Conservation (phyloP, 1,140 invertebrate species). For the Cotesia typhae region DNA sequence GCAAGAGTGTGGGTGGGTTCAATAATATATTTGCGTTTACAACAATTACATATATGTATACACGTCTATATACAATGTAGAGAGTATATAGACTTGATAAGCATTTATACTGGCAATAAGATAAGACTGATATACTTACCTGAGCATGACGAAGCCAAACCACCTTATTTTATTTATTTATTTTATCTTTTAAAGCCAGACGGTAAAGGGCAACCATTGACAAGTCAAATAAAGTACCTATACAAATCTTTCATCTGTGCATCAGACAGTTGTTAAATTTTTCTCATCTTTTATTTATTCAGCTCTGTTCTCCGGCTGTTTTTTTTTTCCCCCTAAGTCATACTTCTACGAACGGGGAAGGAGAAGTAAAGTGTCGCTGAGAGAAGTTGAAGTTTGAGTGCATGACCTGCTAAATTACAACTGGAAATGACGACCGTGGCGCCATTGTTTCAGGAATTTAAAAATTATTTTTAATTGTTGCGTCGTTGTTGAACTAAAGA, state of each 20-base stretch:
- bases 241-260: no score
- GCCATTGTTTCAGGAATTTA: background rate
- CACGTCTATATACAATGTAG: background rate
- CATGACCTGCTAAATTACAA: constrained; percentile 7
- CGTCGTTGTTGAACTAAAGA: no score
- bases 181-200: constrained; percentile 8
- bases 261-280: no score
- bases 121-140: constrained; percentile 18
- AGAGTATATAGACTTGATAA: constrained; percentile 1
- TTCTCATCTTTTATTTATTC: no score
- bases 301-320: no score
- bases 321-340: no score
- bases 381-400: constrained; percentile 1
- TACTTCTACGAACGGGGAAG: no score
- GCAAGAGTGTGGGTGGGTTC: constrained; percentile 7
- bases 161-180: background rate
- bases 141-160: constrained; percentile 9
- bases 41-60: background rate
- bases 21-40: constrained; percentile 15
- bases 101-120: constrained; percentile 6
- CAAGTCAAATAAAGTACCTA: no score
- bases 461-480: background rate
- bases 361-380: no score
- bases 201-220: background rate
- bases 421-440: background rate